Evolutionary conservation across 2,888 invertebrate species (phyloP).

Genomic region (Deilephila elpenor): DNA sequence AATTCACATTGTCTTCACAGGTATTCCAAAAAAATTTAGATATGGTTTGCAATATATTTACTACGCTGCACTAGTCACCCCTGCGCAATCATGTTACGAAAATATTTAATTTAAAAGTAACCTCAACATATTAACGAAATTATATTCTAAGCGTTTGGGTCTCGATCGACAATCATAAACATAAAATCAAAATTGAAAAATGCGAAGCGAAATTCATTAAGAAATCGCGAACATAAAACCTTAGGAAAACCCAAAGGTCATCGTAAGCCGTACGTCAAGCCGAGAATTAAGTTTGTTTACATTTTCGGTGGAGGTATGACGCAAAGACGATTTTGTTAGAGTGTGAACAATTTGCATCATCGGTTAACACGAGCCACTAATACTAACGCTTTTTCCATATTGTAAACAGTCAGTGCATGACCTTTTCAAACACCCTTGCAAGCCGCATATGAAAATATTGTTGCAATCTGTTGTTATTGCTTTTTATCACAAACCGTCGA

Average conservation of each 20-base stretch:
- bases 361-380: constrained; percentile 39
- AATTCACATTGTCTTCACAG: too few relatives aligned
- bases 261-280: constrained; percentile 32
- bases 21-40: too few relatives aligned
- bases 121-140: too few relatives aligned
- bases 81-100: too few relatives aligned
- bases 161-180: too few relatives aligned
- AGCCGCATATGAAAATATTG: constrained; percentile 15
- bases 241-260: neutral
- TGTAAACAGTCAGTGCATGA: constrained; percentile 21
- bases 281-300: constrained; percentile 49
- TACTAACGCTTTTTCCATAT: constrained; percentile 17
- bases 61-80: too few relatives aligned
- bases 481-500: neutral
- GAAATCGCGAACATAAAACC: neutral
- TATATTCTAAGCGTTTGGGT: too few relatives aligned
- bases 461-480: neutral
- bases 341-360: constrained; percentile 52
- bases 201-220: neutral
- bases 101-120: too few relatives aligned
- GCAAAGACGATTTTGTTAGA: constrained; percentile 53
- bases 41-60: too few relatives aligned
- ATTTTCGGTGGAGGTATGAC: constrained; percentile 50
- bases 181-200: too few relatives aligned
- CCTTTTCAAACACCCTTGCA: constrained; percentile 22